A percentile compares a stretch with the other conserved stretches of the same genome.
These are phyloP conservation scores for Cheumatopsyche charites DNA, from an alignment of 1,140 invertebrate species.

Conservation along the genomic window DNA sequence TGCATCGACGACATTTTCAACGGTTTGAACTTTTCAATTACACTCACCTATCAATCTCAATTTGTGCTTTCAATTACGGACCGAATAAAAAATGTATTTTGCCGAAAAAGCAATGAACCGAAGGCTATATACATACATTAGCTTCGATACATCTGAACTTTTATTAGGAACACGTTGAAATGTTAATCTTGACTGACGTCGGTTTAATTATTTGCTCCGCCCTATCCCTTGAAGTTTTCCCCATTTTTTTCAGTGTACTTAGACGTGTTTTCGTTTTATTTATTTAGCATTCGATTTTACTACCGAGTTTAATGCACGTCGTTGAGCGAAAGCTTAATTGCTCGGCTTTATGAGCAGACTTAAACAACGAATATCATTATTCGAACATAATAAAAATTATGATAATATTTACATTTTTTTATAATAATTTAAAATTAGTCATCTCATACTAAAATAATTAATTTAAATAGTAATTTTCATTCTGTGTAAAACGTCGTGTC, in stretches of 20 bases:
- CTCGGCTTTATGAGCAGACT: neutral
- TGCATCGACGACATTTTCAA: neutral
- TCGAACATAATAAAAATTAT: no score
- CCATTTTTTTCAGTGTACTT: constrained; percentile 20
- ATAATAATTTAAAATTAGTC: no score
- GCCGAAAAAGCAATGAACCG: neutral
- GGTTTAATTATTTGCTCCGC: constrained; percentile 40
- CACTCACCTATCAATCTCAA: constrained; percentile 47
- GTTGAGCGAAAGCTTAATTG: neutral
- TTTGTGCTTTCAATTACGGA: constrained; percentile 44
- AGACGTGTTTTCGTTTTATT: constrained; percentile 6
- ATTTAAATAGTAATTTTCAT: no score
- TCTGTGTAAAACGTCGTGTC: no score
- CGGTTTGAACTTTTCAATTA: constrained; percentile 46
- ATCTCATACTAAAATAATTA: no score
- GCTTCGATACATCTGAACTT: constrained; percentile 29
- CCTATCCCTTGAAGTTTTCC: constrained; percentile 12
- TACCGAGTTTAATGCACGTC: neutral
- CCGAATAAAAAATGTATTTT: constrained; percentile 42
- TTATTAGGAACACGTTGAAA: constrained; percentile 27
- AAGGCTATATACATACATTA: constrained; percentile 19
- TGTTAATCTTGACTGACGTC: constrained; percentile 44
- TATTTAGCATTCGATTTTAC: constrained; percentile 17
- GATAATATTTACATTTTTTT: no score
- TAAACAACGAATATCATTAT: no score